These are phyloP conservation scores for Elgonia sp. DNA, from an alignment of 2,888 invertebrate genomes.

Conservation along the genomic window DNA sequence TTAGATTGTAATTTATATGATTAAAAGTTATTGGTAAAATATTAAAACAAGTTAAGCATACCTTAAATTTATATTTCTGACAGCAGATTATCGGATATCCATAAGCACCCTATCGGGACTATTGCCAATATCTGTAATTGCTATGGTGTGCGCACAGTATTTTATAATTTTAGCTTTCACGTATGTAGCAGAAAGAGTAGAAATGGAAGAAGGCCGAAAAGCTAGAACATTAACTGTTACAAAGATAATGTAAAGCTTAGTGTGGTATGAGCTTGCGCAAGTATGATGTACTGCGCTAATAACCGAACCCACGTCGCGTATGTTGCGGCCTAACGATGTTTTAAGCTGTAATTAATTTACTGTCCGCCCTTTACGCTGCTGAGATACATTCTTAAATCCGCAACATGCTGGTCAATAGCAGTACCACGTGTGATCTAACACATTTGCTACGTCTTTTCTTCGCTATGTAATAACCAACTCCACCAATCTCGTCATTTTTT, in stretches of 20 bases:
- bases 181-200: slow-evolving; percentile 35
- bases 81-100: slow-evolving; percentile 52
- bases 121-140: slow-evolving; percentile 83
- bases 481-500: slow-evolving; percentile 39
- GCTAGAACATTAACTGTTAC: slow-evolving; percentile 45
- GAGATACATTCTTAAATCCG: slow-evolving; percentile 77
- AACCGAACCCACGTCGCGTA: slow-evolving; percentile 83
- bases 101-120: slow-evolving; percentile 64
- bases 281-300: slow-evolving; percentile 85
- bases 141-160: slow-evolving; percentile 78
- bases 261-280: slow-evolving; percentile 51
- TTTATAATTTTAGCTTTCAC: slow-evolving; percentile 80
- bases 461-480: slow-evolving; percentile 49
- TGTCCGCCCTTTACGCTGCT: slow-evolving; percentile 80
- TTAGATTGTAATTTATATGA: too few relatives aligned
- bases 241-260: slow-evolving; percentile 44
- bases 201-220: slow-evolving; percentile 55
- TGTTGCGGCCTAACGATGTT: slow-evolving; percentile 85
- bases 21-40: slow-evolving; percentile 10
- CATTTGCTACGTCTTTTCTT: slow-evolving; percentile 40
- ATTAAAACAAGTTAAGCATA: slow-evolving; percentile 36
- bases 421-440: slow-evolving; percentile 44
- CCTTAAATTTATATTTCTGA: slow-evolving; percentile 49
- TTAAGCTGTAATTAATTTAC: slow-evolving; percentile 86
- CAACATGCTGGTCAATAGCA: slow-evolving; percentile 62